These are phyloP conservation scores for Sapayoa aenigma DNA, from an alignment of 2,113 vertebrate genomes.

Conservation along the genomic window DNA sequence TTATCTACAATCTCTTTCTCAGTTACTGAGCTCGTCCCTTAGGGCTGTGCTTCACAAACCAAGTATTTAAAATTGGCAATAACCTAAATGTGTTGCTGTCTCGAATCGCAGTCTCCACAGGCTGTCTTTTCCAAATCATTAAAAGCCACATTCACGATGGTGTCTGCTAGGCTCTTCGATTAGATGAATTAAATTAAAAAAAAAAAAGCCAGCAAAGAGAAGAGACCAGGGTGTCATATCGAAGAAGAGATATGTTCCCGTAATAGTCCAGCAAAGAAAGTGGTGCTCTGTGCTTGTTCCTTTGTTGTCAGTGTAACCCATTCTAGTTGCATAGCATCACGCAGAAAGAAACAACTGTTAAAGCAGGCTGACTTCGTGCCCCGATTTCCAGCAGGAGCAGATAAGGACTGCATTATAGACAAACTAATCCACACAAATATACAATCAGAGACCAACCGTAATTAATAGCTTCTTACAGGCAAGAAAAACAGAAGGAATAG, in stretches of 20 bases:
- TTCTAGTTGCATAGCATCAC: conserved; percentile 73
- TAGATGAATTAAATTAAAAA: conserved; percentile 49
- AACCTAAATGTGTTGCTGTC: conserved; percentile 75
- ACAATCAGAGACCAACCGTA: conserved; percentile 57
- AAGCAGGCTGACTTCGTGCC: conserved; percentile 69
- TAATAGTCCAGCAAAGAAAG: conserved; percentile 72
- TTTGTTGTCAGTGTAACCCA: conserved; percentile 76
- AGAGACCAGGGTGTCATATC: conserved; percentile 26
- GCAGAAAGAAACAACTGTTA: conserved; percentile 71
- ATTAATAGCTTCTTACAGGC: conserved; percentile 63
- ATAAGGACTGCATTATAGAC: conserved; percentile 69
- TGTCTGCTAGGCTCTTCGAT: conserved; percentile 69
- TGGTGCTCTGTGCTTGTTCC: conserved; percentile 69
- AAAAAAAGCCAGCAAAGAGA: neutral
- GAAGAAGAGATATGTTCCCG: conserved; percentile 62
- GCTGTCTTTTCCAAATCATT: conserved; percentile 76
- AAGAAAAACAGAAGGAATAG: conserved; percentile 10
- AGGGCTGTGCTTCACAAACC: conserved; percentile 79
- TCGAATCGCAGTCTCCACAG: conserved; percentile 74
- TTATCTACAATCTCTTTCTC: conserved; percentile 78
- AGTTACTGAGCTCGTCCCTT: conserved; percentile 75
- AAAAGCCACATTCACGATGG: conserved; percentile 70
- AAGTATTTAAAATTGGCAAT: conserved; percentile 80
- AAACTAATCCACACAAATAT: conserved; percentile 76
- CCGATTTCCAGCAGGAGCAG: conserved; percentile 73